Percentiles rank a stretch among this genome's conserved stretches.
These are phyloP conservation scores for Diaphora mendica DNA, from an alignment of 2,888 invertebrate genomes.

Conservation along the genomic window DNA sequence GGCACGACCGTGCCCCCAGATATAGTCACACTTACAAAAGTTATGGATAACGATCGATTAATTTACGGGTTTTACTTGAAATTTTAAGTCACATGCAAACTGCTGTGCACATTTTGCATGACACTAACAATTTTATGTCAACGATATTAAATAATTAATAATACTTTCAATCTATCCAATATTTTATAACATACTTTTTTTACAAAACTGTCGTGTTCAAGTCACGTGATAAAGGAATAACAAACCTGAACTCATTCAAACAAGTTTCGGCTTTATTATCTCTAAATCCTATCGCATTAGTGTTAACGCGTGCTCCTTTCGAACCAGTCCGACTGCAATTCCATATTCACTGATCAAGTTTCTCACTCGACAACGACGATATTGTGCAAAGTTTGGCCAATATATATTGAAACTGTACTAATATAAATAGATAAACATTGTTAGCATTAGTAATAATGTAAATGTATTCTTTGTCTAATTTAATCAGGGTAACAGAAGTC, in stretches of 20 bases:
- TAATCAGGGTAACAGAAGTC: background rate
- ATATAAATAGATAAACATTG: constrained; percentile 14
- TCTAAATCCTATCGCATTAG: constrained; percentile 2
- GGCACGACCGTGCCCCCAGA: too few species aligned
- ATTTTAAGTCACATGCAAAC: too few species aligned
- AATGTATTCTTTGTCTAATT: background rate
- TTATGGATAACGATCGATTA: too few species aligned
- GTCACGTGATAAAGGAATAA: background rate
- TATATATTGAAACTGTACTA: constrained; percentile 24
- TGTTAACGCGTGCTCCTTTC: constrained; percentile 10
- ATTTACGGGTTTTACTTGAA: too few species aligned
- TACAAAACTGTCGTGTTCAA: background rate
- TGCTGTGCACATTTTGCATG: too few species aligned
- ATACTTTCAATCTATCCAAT: too few species aligned
- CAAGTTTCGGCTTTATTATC: constrained; percentile 19
- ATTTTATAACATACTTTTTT: background rate
- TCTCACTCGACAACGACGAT: constrained; percentile 20
- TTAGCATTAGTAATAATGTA: background rate
- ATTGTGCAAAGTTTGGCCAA: constrained; percentile 29
- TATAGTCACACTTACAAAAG: too few species aligned
- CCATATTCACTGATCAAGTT: constrained; percentile 44
- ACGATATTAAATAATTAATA: too few species aligned
- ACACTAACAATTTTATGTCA: too few species aligned
- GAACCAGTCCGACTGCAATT: constrained; percentile 33
- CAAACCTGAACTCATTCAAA: constrained; percentile 3